Percentiles rank a stretch among this genome's conserved stretches.
Evolutionary conservation across 2,797 vertebrate species (phyloP).

Genomic region (Gambusia yucatana): DNA sequence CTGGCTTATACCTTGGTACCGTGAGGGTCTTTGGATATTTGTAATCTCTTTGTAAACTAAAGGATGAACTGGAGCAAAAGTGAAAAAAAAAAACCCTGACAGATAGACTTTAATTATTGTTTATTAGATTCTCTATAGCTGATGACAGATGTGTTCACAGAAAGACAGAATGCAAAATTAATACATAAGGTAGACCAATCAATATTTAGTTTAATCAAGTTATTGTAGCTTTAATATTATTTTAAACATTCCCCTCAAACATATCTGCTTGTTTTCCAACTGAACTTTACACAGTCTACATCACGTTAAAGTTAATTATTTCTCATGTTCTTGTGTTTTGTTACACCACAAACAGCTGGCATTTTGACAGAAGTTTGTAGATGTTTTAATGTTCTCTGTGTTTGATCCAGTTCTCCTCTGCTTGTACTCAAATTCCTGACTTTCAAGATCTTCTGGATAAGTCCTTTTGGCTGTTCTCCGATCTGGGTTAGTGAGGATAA

Average conservation of each 20-base stretch:
- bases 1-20: background rate
- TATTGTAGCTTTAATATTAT: background rate
- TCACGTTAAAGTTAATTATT: background rate
- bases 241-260: background rate
- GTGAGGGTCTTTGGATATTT: background rate
- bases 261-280: background rate
- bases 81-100: background rate
- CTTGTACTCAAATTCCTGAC: background rate
- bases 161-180: background rate
- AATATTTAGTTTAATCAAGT: background rate
- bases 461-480: background rate
- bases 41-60: background rate
- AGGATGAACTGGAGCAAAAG: background rate
- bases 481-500: background rate
- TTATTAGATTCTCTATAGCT: background rate
- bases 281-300: background rate
- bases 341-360: background rate
- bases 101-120: background rate
- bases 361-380: background rate
- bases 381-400: background rate
- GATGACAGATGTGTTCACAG: background rate
- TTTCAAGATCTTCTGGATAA: background rate
- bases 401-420: background rate
- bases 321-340: background rate
- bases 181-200: background rate